Percentiles rank a stretch among this genome's conserved stretches.
phyloP scores from a whole-genome alignment of 2,888 invertebrate genomes.

The Scaptodrosophila latifasciaeformis region DNA sequence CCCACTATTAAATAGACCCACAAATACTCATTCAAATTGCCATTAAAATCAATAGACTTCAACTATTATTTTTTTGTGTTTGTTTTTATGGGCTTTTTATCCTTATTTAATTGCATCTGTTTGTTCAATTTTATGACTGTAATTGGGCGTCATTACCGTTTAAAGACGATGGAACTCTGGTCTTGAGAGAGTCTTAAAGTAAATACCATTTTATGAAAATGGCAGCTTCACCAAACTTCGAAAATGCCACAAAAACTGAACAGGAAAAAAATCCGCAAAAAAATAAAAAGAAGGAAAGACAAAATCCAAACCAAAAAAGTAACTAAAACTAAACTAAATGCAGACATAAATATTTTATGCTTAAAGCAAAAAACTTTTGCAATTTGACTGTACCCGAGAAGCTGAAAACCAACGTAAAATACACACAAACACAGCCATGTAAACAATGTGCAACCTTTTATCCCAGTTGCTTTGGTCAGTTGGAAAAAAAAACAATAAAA shows the following conservation, averaged over 20 bases:
- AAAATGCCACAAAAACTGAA: conserved; percentile 11
- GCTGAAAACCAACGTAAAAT: conserved; percentile 23
- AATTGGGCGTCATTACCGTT: conserved; percentile 14
- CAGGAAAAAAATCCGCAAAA: conserved; percentile 2
- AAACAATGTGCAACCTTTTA: conserved; percentile 37
- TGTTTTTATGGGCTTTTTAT: too few species aligned
- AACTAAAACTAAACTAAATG: conserved; percentile 60
- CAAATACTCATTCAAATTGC: too few species aligned
- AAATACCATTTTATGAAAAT: conserved; percentile 56
- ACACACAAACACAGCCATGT: conserved; percentile 9
- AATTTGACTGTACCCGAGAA: conserved; percentile 60
- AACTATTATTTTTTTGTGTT: too few species aligned
- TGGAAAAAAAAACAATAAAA: too few species aligned
- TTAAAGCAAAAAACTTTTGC: conserved; percentile 65
- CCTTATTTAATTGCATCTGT: too few species aligned
- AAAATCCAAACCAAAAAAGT: conserved; percentile 42
- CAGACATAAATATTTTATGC: conserved; percentile 65
- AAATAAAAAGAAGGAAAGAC: conserved; percentile 9
- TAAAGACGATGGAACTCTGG: conserved; percentile 26
- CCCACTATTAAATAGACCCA: too few species aligned
- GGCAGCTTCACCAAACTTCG: conserved; percentile 47
- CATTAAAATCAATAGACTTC: too few species aligned
- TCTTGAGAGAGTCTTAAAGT: conserved; percentile 22
- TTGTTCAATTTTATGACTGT: too few species aligned
- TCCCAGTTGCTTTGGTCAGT: conserved; percentile 35